Conservation (phyloP, 2,888 invertebrate species). For the Congeria kusceri region DNA sequence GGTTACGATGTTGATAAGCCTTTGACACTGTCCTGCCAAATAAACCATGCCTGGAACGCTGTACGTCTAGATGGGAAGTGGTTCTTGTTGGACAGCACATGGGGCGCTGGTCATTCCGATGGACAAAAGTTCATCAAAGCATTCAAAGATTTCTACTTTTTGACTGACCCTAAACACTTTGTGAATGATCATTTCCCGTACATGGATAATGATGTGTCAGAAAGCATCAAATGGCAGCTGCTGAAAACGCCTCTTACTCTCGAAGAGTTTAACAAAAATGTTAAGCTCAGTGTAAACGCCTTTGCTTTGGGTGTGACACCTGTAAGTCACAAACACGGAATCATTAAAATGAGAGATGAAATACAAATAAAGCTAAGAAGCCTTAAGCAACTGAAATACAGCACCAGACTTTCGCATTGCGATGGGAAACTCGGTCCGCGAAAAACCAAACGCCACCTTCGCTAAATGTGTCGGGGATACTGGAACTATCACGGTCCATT, state of each 20-base stretch:
- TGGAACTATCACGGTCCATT: not conserved
- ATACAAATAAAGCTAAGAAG: slow-evolving; percentile 41
- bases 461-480: not conserved
- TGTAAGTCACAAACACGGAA: slow-evolving; percentile 40
- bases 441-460: slow-evolving; percentile 17
- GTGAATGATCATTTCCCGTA: slow-evolving; percentile 69
- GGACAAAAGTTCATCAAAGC: slow-evolving; percentile 18
- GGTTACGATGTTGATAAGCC: slow-evolving; percentile 40
- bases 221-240: slow-evolving; percentile 68
- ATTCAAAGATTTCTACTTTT: slow-evolving; percentile 71
- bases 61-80: slow-evolving; percentile 47
- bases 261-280: slow-evolving; percentile 50
- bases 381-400: not conserved
- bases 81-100: slow-evolving; percentile 59
- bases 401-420: slow-evolving; percentile 10
- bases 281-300: slow-evolving; percentile 37
- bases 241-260: slow-evolving; percentile 60
- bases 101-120: slow-evolving; percentile 62
- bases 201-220: slow-evolving; percentile 50
- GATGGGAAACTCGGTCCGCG: slow-evolving; percentile 24
- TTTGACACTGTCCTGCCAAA: slow-evolving; percentile 10
- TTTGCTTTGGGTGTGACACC: slow-evolving; percentile 41
- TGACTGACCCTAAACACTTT: slow-evolving; percentile 70
- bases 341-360: slow-evolving; percentile 42
- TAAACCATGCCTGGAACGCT: slow-evolving; percentile 65